A percentile compares a stretch with the other conserved stretches of the same genome.
phyloP scores from a whole-genome alignment of 2,113 vertebrate genomes.

The Pygoscelis antarcticus region DNA sequence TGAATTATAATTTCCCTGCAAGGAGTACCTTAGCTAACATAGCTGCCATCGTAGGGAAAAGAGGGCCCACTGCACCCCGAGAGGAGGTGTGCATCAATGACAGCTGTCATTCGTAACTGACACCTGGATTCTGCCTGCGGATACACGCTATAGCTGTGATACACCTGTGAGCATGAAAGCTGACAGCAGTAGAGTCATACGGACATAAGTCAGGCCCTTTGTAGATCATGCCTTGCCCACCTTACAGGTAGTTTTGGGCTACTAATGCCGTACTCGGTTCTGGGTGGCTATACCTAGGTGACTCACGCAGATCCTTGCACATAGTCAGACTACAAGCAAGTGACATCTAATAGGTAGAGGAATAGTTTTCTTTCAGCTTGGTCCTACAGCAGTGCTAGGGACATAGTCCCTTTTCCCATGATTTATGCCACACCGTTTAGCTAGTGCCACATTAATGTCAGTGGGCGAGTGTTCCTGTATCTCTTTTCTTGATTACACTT shows the following conservation, averaged over 20 bases:
- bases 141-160: neutral
- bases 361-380: neutral
- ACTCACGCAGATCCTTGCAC: neutral
- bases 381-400: neutral
- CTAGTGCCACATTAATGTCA: neutral
- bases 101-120: neutral
- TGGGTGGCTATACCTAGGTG: neutral
- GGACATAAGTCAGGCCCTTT: neutral
- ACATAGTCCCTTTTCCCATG: neutral
- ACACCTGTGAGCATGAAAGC: neutral
- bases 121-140: neutral
- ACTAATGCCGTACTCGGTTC: neutral
- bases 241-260: neutral
- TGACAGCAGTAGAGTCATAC: neutral
- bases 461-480: neutral
- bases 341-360: neutral
- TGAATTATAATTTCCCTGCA: neutral
- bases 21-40: neutral
- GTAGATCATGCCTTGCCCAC: neutral
- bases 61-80: neutral
- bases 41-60: neutral
- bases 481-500: slow-evolving; percentile 19
- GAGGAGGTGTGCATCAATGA: neutral
- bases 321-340: neutral
- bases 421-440: neutral